Evolutionary conservation across 2,113 vertebrate species (phyloP), one percentile per base, ranked within the genome.

Genomic region (Ramphastos sulfuratus): DNA sequence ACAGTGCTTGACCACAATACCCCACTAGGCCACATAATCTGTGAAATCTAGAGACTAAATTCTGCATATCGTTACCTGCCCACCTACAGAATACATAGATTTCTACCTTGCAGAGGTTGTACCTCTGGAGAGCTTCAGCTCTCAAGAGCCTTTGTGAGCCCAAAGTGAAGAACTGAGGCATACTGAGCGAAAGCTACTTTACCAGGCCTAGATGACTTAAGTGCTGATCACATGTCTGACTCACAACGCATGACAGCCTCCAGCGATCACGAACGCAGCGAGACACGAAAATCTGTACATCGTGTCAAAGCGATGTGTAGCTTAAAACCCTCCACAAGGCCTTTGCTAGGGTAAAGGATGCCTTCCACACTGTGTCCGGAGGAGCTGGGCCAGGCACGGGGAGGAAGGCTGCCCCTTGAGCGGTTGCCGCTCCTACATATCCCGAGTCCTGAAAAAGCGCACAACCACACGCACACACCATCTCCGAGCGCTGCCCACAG

Each of bases 281-380:
- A 20, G 50, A n/a, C 3, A 0, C 0, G 28, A 15, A 25, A 18
- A 54, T 10, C 2, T 5, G 0, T 1, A 9, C 5, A 2, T 16
- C 23, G 30, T 14, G 30, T 30, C 7, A 21, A 23, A 67, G 30
- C 7, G 2, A 21, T 76, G 6, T 1, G 11, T 4, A 5, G 2
- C 21, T 8, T 4, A 14, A 14, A 11, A 17, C 4, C 44, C 31
- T 27, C 42, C 44, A 3, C 44, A 1, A 1, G 15, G 11, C 6
- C 23, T 30, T 2, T 2, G 54, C 39, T 2, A 5, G 15, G 28
- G 27, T 9, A 33, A 15, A 37, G 24, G 42, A 31, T 19, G 28
- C 2, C n/a, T 16, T 24, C 27, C 2, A 23, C 39, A 18, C 3
- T 1, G 30, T 3, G 24, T 13, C 27, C 6, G 10, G 24, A 13